Evolutionary conservation across 2,888 invertebrate species (phyloP).

Genomic region (Pseudococcus longispinus): DNA sequence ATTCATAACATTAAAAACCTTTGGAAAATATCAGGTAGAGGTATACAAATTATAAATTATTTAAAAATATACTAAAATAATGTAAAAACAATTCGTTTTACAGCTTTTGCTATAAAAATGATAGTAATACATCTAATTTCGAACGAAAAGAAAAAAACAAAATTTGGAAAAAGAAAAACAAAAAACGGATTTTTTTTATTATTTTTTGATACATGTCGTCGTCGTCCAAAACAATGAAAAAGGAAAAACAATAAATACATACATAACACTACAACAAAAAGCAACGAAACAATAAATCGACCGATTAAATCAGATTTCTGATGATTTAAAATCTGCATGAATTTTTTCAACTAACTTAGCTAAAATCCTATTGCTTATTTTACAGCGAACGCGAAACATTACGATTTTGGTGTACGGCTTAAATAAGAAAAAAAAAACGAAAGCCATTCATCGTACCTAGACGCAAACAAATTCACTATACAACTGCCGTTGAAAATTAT

Average conservation of each 20-base stretch:
- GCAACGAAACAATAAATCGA: not conserved
- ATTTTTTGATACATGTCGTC: not conserved
- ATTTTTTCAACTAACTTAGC: not conserved
- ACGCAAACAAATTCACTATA: not conserved
- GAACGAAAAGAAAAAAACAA: not conserved
- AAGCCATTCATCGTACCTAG: not conserved
- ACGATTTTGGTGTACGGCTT: not conserved
- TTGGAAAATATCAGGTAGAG: constrained; percentile 54
- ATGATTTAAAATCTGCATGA: not conserved
- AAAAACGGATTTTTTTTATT: not conserved
- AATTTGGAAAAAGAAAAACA: not conserved
- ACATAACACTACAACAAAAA: not conserved
- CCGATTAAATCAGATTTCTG: not conserved
- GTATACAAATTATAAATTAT: constrained; percentile 55
- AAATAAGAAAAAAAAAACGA: not conserved
- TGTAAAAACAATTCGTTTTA: constrained; percentile 49
- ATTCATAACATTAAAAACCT: constrained; percentile 54
- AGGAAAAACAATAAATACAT: not conserved
- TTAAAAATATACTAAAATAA: constrained; percentile 55
- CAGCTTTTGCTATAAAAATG: constrained; percentile 42
- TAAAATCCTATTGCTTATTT: constrained; percentile 1
- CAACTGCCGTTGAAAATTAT: constrained; percentile 25
- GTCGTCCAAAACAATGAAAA: not conserved
- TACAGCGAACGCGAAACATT: constrained; percentile 19
- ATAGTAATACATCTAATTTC: constrained; percentile 33